These are phyloP conservation scores for Tetramorium parvispinum DNA, from an alignment of 1,140 invertebrate genomes.

Conservation along the genomic window DNA sequence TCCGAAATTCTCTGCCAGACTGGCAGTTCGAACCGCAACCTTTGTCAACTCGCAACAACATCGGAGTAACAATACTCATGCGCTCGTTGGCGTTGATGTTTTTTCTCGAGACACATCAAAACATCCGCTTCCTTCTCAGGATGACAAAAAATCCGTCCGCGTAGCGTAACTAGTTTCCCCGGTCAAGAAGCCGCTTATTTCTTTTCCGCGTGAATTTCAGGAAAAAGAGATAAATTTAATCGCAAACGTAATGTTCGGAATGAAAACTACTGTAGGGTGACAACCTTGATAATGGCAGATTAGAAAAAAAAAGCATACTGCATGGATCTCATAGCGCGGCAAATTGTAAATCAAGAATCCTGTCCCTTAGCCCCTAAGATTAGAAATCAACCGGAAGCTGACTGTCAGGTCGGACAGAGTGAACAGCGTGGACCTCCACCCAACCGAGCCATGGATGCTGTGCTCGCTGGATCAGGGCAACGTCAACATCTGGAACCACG, in stretches of 20 bases:
- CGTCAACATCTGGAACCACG: constrained; percentile 99
- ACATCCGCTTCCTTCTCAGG: constrained; percentile 6
- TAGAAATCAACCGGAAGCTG: constrained; percentile 99
- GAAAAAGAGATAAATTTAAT: background rate
- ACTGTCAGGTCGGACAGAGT: constrained; percentile 99
- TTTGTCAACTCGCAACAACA: background rate
- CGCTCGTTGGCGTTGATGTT: constrained; percentile 10
- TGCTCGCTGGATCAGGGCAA: constrained; percentile 99
- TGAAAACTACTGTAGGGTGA: background rate
- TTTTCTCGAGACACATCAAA: constrained; percentile 60
- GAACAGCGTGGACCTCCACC: constrained; percentile 99
- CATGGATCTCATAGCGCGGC: background rate
- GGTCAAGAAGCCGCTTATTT: background rate
- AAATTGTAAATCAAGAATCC: background rate
- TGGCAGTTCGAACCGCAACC: too few species aligned
- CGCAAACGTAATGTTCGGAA: background rate
- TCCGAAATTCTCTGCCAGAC: too few species aligned
- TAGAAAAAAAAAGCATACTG: background rate
- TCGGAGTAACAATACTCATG: background rate
- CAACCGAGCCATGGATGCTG: constrained; percentile 99
- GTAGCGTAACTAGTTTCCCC: background rate
- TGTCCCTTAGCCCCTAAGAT: constrained; percentile 91
- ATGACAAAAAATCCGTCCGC: background rate
- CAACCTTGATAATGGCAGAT: background rate
- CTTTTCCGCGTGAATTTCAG: background rate